phyloP scores from a whole-genome alignment of 2,888 invertebrate genomes.

The Hoplodrina ambigua region DNA sequence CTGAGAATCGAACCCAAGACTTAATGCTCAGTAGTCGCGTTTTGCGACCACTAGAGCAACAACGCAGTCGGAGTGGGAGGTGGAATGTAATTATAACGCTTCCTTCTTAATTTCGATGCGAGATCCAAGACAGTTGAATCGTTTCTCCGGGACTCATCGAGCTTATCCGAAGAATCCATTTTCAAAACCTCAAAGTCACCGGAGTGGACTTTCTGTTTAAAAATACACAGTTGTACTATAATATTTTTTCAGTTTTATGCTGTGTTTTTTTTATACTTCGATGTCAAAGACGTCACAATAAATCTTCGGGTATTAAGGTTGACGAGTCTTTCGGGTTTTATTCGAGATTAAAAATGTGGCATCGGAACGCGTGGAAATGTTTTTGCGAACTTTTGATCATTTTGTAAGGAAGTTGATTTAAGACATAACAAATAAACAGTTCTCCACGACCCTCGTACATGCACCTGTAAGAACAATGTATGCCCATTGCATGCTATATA shows the following conservation, averaged over 20 bases:
- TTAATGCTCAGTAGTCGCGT: too few species aligned
- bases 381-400: slow-evolving; percentile 29
- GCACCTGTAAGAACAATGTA: too few species aligned
- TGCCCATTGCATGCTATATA: too few species aligned
- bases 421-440: too few species aligned
- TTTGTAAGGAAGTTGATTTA: background rate
- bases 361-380: slow-evolving; percentile 13
- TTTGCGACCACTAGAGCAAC: too few species aligned
- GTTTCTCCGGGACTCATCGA: too few species aligned
- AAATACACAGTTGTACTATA: background rate
- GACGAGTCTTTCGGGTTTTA: slow-evolving; percentile 46
- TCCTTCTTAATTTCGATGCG: too few species aligned
- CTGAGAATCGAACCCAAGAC: too few species aligned
- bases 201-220: slow-evolving; percentile 25
- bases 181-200: background rate
- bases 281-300: slow-evolving; percentile 67
- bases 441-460: too few species aligned
- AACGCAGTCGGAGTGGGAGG: too few species aligned
- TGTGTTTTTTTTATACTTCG: slow-evolving; percentile 62
- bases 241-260: slow-evolving; percentile 24
- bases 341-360: slow-evolving; percentile 53
- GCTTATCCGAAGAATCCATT: background rate
- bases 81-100: too few species aligned
- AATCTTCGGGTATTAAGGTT: slow-evolving; percentile 60
- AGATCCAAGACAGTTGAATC: too few species aligned